Conservation (phyloP, 2,888 invertebrate genomes). For the Atrina japonica region DNA sequence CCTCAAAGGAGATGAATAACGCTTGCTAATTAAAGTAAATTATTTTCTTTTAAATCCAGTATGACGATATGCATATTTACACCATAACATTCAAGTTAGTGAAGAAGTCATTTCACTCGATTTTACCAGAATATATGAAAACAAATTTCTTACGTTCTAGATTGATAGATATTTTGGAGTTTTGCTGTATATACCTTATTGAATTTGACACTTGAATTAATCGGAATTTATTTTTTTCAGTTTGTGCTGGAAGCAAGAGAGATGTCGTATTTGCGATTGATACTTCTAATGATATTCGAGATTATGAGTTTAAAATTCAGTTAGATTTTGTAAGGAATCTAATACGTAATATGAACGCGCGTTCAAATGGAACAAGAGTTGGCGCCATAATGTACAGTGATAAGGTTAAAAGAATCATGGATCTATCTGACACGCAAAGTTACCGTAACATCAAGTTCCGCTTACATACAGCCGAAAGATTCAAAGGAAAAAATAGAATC, state of each 20-base stretch:
- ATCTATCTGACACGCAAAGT: slow-evolving; percentile 55
- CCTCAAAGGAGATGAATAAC: too few relatives aligned
- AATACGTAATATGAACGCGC: slow-evolving; percentile 60
- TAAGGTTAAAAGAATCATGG: slow-evolving; percentile 61
- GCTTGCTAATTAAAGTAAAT: too few relatives aligned
- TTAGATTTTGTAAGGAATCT: slow-evolving; percentile 69
- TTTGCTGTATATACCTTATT: too few relatives aligned
- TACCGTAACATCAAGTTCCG: slow-evolving; percentile 53
- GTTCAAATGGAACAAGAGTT: slow-evolving; percentile 61
- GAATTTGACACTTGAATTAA: too few relatives aligned
- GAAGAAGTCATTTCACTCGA: too few relatives aligned
- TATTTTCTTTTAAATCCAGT: background rate
- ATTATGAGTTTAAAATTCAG: slow-evolving; percentile 68
- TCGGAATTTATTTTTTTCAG: too few relatives aligned
- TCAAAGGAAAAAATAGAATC: slow-evolving; percentile 56
- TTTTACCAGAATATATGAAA: too few relatives aligned
- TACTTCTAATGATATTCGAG: slow-evolving; percentile 66
- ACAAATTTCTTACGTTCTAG: too few relatives aligned
- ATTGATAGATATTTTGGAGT: too few relatives aligned
- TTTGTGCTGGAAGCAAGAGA: slow-evolving; percentile 7
- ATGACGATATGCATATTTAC: background rate
- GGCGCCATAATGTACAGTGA: slow-evolving; percentile 70
- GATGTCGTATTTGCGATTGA: slow-evolving; percentile 71
- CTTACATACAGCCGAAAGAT: slow-evolving; percentile 56
- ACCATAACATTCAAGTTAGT: too few relatives aligned